Evolutionary conservation across 2,888 invertebrate species (phyloP), one percentile per base, ranked within the genome.

Genomic region (Zeuzera pyrina): DNA sequence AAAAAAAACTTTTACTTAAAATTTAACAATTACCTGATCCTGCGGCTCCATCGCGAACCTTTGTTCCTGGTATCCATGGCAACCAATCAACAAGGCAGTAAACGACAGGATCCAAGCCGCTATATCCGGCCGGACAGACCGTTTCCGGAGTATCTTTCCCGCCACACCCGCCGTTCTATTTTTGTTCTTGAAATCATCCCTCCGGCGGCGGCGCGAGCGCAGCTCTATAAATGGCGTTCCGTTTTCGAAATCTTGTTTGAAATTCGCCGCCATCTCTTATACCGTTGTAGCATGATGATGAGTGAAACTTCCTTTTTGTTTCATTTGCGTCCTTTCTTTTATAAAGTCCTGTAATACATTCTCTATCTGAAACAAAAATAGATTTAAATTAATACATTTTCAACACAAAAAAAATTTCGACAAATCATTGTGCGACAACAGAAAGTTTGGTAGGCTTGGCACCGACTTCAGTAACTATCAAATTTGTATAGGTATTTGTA

Each of bases 1-100:
- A n/a, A n/a, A n/a, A n/a, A n/a, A n/a, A n/a, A n/a, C n/a, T n/a
- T n/a, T n/a, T n/a, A n/a, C n/a, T n/a, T n/a, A n/a, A n/a, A 12
- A 2, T 23, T 31, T 19, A 37, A 31, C 41, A 49, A 36, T 34
- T 51, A 77, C 77, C 73, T 79, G 90, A 85, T 96, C 94, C 69
- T 91, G 91, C 2, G 97, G 97, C 63, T 97, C 93, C 87, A 93
- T 92, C 19, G 93, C 92, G 70, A 97, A 97, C 68, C 91, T 89
- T 78, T 97, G 97, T 57, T 89, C 88, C 39, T 69, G 67, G 50
- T 60, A 60, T 51, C 81, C 60, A 76, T 73, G 47, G 60, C 73
- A 66, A 61, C 70, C 56, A 58, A 59, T 50, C 44, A 69, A 47
- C 51, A 74, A 45, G 38, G 55, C 49, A 41, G 50, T 39, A 36